phyloP scores from a whole-genome alignment of 2,113 vertebrate genomes.

The Tinamus guttatus region DNA sequence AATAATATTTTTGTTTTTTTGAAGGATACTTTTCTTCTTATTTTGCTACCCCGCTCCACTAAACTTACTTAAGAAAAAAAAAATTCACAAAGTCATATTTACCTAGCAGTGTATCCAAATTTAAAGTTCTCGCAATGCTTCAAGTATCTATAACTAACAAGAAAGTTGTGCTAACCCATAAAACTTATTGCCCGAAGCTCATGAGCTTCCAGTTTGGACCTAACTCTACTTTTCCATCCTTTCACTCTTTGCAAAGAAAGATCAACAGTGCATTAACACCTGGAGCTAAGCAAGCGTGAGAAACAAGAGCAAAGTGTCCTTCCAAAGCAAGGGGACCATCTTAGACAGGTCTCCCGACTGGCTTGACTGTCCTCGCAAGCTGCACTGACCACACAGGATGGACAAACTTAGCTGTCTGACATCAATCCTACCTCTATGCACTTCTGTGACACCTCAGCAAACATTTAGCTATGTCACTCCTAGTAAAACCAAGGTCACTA shows the following conservation, averaged over 20 bases:
- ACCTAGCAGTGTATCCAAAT: background rate
- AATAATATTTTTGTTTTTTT: background rate
- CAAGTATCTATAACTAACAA: background rate
- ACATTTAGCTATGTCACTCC: background rate
- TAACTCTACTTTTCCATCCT: background rate
- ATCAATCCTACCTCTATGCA: background rate
- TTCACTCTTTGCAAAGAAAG: background rate
- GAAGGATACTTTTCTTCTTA: background rate
- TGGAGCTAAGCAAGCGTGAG: background rate
- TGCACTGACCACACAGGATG: background rate
- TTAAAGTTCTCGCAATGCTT: background rate
- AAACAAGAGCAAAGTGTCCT: background rate
- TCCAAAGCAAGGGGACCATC: background rate
- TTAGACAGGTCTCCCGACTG: background rate
- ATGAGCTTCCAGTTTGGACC: background rate
- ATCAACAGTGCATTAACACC: background rate
- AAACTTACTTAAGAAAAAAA: background rate
- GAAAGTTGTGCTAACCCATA: background rate
- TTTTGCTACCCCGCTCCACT: background rate
- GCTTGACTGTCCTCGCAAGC: background rate
- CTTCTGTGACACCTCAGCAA: background rate
- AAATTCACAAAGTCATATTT: background rate
- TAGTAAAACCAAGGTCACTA: background rate
- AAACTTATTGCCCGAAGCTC: background rate
- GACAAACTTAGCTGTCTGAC: background rate